These are phyloP conservation scores for Rhynchomys soricoides DNA, from an alignment of 2,113 vertebrate species.

Conservation along the genomic window DNA sequence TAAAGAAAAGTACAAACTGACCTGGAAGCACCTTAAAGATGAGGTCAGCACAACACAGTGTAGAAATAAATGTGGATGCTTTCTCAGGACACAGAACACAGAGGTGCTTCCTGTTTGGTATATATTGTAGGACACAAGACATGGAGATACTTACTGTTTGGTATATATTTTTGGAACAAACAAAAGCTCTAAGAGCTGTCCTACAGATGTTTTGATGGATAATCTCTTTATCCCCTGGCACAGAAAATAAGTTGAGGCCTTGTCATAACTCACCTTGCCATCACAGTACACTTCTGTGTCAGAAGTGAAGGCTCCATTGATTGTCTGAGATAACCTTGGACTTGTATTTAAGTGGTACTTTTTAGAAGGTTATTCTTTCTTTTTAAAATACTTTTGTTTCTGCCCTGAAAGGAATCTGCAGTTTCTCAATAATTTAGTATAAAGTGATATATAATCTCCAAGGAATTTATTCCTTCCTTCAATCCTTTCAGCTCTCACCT, in stretches of 20 bases:
- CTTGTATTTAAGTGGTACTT: constrained; percentile 45
- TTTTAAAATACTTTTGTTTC: constrained; percentile 49
- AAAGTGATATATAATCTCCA: background rate
- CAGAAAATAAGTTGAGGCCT: constrained; percentile 52
- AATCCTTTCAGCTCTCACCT: background rate
- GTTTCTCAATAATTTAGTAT: constrained; percentile 1
- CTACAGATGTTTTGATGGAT: constrained; percentile 62
- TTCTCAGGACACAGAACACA: background rate
- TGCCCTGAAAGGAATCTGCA: background rate
- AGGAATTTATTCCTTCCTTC: background rate
- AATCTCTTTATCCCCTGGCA: constrained; percentile 1
- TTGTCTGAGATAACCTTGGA: constrained; percentile 40
- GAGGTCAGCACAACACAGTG: background rate
- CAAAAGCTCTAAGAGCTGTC: constrained; percentile 40
- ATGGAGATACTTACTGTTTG: background rate
- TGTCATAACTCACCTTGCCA: constrained; percentile 72
- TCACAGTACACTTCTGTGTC: constrained; percentile 62
- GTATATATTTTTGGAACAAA: constrained; percentile 50
- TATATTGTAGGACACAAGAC: background rate
- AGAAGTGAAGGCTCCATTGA: constrained; percentile 59
- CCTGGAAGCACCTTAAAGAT: background rate
- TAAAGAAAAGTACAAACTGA: background rate
- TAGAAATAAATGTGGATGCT: background rate
- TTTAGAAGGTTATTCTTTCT: background rate
- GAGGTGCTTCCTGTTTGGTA: background rate